Evolutionary conservation across 2,797 vertebrate species (phyloP), one percentile per base, ranked within the genome.

Genomic region (Gymnocypris eckloni): DNA sequence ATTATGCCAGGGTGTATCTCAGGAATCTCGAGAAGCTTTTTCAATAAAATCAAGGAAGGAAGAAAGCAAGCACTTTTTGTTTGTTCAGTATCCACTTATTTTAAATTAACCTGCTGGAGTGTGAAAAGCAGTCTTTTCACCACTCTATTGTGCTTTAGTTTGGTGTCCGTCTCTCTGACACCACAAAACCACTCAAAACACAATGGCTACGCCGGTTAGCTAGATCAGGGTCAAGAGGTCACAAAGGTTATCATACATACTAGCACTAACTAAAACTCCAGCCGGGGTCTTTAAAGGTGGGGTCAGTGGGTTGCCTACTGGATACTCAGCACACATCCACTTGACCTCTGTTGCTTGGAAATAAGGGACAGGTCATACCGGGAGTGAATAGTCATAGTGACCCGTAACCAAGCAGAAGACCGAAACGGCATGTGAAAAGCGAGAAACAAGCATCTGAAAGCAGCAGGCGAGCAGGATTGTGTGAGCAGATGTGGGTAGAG

Each of bases 381-480:
- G 93, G 92, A 84, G 82, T 93, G 93, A 56, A n/a, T 90, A 91
- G 93, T 92, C 92, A 90, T 39, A 50, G 85, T 88, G 88, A 90
- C 91, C 90, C 89, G 20, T 69, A 73, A 87, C 88, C 77, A 45
- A 81, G 86, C 83, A 90, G 88, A 52, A 54, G 52, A 87, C 85
- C n/a, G 90, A 94, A 94, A 95, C 91, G 75, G 86, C 87, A 76
- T 78, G 84, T 93, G 95, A 95, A 94, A 95, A 86, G 89, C 92
- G 86, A 83, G 86, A 90, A 92, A 94, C 93, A 93, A 86, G 86
- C 88, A 79, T 75, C 90, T 91, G 92, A 92, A 92, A 77, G 90
- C 86, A 88, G 90, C 90, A 76, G n/a, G n/a, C n/a, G n/a, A n/a
- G n/a, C n/a, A 80, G 43, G 33, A 52, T 43, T 72, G 66, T 85